Percentiles rank a stretch among this genome's conserved stretches.
phyloP scores from a whole-genome alignment of 2,797 vertebrate genomes.

The Furcifer pardalis region DNA sequence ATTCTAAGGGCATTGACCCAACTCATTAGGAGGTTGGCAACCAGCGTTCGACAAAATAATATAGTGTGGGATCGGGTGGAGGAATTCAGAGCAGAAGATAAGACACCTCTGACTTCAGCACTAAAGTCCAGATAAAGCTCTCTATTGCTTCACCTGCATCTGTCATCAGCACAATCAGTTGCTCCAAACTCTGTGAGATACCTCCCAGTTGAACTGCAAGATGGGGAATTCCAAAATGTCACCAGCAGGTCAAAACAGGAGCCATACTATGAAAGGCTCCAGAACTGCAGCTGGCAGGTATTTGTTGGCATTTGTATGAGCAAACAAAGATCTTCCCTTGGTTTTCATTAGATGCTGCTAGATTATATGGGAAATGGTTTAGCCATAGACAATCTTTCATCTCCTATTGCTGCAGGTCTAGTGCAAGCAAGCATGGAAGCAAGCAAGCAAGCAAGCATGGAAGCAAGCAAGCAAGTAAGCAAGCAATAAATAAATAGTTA shows the following conservation, averaged over 20 bases:
- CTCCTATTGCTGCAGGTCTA: neutral
- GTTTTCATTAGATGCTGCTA: neutral
- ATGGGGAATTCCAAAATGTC: conserved; percentile 43
- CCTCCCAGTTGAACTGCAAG: conserved; percentile 13
- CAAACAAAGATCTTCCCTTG: neutral
- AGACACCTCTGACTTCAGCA: conserved; percentile 43
- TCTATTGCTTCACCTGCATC: conserved; percentile 59
- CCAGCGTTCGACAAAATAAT: conserved; percentile 50
- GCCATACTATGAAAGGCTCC: conserved; percentile 33
- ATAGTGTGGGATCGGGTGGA: conserved; percentile 40
- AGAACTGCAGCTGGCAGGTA: conserved; percentile 26
- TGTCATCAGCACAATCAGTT: conserved; percentile 48
- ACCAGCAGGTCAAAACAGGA: conserved; percentile 35
- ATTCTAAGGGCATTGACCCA: conserved; percentile 36
- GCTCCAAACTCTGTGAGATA: conserved; percentile 45
- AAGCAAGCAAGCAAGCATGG: too few relatives aligned
- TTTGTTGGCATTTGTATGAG: neutral
- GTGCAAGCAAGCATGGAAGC: too few relatives aligned
- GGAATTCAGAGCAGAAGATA: conserved; percentile 36
- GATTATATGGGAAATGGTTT: neutral
- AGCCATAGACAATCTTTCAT: too few relatives aligned
- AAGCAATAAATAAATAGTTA: too few relatives aligned
- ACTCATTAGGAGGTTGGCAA: conserved; percentile 68
- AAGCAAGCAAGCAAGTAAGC: too few relatives aligned
- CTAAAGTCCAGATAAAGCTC: conserved; percentile 49